Base-by-base conservation (phyloP, 2,113 vertebrate genomes). In the Chionodraco myersi region DNA sequence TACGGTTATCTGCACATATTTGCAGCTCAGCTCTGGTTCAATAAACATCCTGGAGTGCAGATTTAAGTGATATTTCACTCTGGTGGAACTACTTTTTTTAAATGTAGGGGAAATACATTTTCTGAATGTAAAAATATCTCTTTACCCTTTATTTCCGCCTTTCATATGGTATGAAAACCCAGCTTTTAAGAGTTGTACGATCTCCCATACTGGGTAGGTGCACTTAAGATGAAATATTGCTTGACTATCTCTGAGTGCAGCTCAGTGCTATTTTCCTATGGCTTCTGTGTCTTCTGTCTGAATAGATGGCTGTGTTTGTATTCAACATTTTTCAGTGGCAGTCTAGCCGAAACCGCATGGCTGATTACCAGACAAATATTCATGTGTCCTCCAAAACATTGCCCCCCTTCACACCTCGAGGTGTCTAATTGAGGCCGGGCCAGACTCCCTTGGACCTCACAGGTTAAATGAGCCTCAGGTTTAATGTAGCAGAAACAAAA, bases 401-500 rank as follows among this genome's bases (percentile, higher is more conserved):
- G 26, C 16, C 23, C 77, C 54, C 65, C 13, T 52, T 76, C 52
- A 14, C 45, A 75, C 72, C 52, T 59, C 36, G 12, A 66, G 54
- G 72, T 77, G 75, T 71, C 49, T 62, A 72, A 70, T 66, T n/a
- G 21, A 81, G 66, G 41, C 48, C 44, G 57, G 60, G 49, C 63
- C 57, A 15, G 69, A 72, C 62, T 88, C 52, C 56, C 21, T 30
- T 66, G 48, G 72, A 82, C 76, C 60, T 83, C 3, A 3, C 63
- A 65, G 79, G 88, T 87, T 71, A 85, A 83, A 87, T 83, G 54
- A 80, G 36, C 75, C 58, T 23, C 47, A 23, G 68, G 77, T 77
- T 88, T 84, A 91, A 85, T 74, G 77, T 57, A 59, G 63, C 53
- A 36, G 67, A 85, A 72, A 79, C 48, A 52, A 69, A 75, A 78